These are phyloP conservation scores for Scolopax rusticola DNA, from an alignment of 2,797 vertebrate species.

Conservation along the genomic window DNA sequence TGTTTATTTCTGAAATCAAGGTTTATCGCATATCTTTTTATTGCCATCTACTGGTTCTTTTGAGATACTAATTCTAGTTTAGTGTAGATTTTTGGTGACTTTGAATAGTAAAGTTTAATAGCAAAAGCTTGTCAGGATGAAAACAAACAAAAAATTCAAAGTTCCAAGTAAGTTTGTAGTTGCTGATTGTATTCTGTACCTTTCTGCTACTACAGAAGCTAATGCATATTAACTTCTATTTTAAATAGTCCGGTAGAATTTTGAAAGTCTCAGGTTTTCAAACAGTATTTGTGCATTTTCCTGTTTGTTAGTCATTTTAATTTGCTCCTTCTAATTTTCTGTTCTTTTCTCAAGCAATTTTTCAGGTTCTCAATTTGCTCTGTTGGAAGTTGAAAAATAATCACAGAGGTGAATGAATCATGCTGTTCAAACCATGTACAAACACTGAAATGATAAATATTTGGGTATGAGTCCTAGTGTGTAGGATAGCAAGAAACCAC, in stretches of 20 bases:
- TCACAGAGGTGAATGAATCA: not conserved
- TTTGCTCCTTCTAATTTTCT: not conserved
- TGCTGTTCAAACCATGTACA: not conserved
- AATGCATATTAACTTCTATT: not conserved
- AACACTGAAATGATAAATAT: not conserved
- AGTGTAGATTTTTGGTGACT: not conserved
- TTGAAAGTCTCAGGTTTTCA: not conserved
- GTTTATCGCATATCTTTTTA: not conserved
- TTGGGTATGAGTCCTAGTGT: not conserved
- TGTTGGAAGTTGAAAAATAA: not conserved
- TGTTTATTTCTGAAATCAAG: not conserved
- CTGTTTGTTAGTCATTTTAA: not conserved
- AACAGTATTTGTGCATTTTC: not conserved
- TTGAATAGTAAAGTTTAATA: not conserved
- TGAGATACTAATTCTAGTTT: not conserved
- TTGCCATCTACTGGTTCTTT: constrained; percentile 59
- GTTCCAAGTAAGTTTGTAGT: not conserved
- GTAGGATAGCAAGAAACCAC: not conserved
- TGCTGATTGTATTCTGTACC: not conserved
- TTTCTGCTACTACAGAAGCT: not conserved
- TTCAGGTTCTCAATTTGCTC: not conserved
- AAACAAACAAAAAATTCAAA: not conserved
- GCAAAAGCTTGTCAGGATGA: not conserved
- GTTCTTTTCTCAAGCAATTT: not conserved
- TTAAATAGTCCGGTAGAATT: not conserved